Percentiles rank a stretch among this genome's conserved stretches.
Conservation (phyloP, 2,888 invertebrate genomes). For the Apotomis betuletana region DNA sequence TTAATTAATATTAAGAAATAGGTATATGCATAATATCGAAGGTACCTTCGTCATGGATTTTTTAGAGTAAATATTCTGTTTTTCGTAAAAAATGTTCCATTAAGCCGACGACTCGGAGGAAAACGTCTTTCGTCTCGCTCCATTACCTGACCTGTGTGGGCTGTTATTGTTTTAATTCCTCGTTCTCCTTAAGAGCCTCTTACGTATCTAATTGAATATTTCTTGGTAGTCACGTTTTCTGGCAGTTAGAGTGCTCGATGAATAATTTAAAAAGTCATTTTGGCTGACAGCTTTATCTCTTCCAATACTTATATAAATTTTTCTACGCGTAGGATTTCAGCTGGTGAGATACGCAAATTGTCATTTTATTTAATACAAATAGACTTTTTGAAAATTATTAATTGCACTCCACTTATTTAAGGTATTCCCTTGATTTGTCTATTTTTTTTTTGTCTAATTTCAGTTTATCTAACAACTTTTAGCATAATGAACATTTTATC, state of each 20-base stretch:
- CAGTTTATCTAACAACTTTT: too few species aligned
- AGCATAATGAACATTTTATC: too few species aligned
- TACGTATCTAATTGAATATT: conserved; percentile 61
- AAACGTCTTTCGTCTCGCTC: conserved; percentile 43
- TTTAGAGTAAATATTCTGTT: too few species aligned
- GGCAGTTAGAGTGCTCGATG: conserved; percentile 52
- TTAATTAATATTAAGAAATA: neutral
- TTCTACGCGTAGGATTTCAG: neutral
- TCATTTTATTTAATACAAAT: too few species aligned
- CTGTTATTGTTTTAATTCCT: conserved; percentile 52
- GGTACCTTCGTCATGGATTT: too few species aligned
- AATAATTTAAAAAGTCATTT: conserved; percentile 59
- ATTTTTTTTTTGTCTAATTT: too few species aligned
- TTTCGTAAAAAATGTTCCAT: conserved; percentile 39
- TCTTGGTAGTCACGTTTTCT: conserved; percentile 49
- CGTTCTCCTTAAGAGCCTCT: conserved; percentile 51
- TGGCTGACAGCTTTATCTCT: conserved; percentile 47
- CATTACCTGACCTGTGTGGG: conserved; percentile 45
- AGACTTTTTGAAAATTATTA: too few species aligned
- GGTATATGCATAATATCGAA: too few species aligned
- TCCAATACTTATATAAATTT: conserved; percentile 43
- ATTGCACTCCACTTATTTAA: too few species aligned
- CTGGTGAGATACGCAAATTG: neutral
- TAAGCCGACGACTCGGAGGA: conserved; percentile 45
- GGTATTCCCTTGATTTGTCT: too few species aligned